These are phyloP conservation scores for Portunus trituberculatus DNA, from an alignment of 1,140 invertebrate species.

Conservation along the genomic window DNA sequence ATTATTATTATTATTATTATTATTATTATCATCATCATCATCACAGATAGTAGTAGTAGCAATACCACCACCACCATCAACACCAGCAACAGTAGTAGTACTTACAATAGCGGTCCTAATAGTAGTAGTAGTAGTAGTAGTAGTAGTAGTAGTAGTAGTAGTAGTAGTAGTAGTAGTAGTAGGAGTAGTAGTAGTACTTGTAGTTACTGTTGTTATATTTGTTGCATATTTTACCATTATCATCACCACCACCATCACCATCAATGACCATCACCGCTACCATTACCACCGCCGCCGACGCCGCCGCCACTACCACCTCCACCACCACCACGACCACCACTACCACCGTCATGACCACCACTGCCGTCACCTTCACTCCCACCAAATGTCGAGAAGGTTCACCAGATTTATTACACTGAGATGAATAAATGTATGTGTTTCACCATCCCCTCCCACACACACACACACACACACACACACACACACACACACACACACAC, in stretches of 20 bases:
- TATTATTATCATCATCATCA: no score
- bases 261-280: neutral
- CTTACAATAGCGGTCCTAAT: neutral
- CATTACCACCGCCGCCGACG: neutral
- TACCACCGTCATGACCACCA: neutral
- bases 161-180: constrained; percentile 23
- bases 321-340: neutral
- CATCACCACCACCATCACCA: neutral
- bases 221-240: neutral
- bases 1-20: no score
- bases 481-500: no score
- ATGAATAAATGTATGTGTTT: neutral
- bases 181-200: neutral
- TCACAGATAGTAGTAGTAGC: no score
- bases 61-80: no score
- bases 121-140: constrained; percentile 9
- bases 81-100: neutral
- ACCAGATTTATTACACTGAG: no score
- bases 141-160: constrained; percentile 23
- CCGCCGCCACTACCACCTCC: neutral
- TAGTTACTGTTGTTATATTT: no score
- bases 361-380: neutral
- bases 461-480: no score
- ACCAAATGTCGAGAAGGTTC: neutral
- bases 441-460: neutral